Conservation (phyloP, 2,113 vertebrate species). For the Melozone crissalis region DNA sequence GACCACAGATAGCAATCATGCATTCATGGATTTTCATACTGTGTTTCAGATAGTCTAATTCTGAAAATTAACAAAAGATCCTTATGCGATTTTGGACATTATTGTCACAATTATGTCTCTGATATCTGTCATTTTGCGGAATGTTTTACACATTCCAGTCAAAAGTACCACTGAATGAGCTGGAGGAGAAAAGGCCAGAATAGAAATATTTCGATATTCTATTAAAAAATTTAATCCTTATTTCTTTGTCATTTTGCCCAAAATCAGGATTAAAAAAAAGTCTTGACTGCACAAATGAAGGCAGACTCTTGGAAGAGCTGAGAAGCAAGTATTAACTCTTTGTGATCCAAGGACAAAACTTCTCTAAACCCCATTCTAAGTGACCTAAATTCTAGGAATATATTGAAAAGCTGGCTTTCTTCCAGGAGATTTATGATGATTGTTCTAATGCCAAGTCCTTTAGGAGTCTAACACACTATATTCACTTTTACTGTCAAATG, state of each 20-base stretch:
- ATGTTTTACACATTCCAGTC: not conserved
- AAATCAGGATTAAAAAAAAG: not conserved
- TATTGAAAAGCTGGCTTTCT: not conserved
- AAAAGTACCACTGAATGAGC: not conserved
- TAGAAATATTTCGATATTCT: not conserved
- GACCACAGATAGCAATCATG: not conserved
- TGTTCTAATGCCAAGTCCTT: not conserved
- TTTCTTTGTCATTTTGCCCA: not conserved
- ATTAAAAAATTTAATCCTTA: not conserved
- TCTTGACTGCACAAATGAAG: not conserved
- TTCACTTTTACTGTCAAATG: not conserved
- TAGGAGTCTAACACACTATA: not conserved
- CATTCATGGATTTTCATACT: not conserved
- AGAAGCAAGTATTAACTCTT: not conserved
- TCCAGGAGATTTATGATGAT: not conserved
- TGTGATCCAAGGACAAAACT: not conserved
- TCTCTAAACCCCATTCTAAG: not conserved
- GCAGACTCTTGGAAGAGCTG: not conserved
- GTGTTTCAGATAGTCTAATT: not conserved
- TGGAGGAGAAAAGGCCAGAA: not conserved
- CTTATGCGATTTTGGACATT: accelerated
- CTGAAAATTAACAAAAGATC: not conserved
- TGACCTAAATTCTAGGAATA: not conserved
- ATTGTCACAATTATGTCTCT: not conserved
- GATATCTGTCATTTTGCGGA: not conserved